A percentile compares a stretch with the other conserved stretches of the same genome.
Evolutionary conservation across 2,113 vertebrate species (phyloP).

Genomic region (Megaceryle maxima): DNA sequence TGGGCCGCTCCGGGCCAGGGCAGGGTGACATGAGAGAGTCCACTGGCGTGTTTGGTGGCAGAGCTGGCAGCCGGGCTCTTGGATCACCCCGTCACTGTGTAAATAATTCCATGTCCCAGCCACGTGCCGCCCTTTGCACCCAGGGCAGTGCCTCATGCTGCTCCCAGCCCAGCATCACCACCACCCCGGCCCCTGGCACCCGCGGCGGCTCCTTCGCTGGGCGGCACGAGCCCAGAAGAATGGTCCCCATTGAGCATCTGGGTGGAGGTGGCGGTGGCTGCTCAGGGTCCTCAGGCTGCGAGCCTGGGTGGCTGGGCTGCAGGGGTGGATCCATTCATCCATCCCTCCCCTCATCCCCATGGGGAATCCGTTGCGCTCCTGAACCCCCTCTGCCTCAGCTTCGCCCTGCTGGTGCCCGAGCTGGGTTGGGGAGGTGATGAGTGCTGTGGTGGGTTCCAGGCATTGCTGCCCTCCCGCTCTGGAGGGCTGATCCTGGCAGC

Average conservation of each 20-base stretch:
- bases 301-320: background rate
- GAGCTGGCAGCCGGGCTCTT: background rate
- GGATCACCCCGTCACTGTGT: background rate
- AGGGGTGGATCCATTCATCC: background rate
- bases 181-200: background rate
- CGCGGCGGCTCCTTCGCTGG: fast-evolving
- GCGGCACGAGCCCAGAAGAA: background rate
- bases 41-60: fast-evolving
- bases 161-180: background rate
- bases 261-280: background rate
- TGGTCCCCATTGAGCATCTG: background rate
- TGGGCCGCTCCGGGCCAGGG: background rate
- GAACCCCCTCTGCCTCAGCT: background rate
- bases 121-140: background rate
- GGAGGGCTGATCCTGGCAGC: background rate
- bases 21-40: background rate
- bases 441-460: background rate
- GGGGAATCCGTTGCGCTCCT: background rate
- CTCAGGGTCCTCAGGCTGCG: background rate
- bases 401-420: background rate
- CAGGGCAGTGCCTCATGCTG: background rate
- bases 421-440: background rate
- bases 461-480: fast-evolving
- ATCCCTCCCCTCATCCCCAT: too few relatives aligned
- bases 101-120: fast-evolving